phyloP scores from a whole-genome alignment of 1,140 invertebrate genomes.

The Lutraria rhynchaena region DNA sequence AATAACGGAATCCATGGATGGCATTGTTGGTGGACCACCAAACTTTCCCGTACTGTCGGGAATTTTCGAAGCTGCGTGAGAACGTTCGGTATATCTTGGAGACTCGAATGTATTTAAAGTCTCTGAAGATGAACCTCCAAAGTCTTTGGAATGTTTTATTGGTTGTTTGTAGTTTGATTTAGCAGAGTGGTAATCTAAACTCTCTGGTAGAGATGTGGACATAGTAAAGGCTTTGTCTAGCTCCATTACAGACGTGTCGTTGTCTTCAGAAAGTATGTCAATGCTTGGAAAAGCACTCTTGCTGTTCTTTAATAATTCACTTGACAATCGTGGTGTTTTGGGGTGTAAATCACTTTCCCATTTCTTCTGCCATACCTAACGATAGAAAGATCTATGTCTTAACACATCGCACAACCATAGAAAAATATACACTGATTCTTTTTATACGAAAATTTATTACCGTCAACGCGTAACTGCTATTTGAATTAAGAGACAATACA shows the following conservation, averaged over 20 bases:
- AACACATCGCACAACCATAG: too few relatives aligned
- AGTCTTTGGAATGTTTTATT: too few relatives aligned
- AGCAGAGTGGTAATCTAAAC: conserved; percentile 10
- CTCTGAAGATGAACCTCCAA: neutral
- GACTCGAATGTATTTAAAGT: neutral
- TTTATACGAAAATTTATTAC: too few relatives aligned
- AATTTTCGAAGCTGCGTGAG: conserved; percentile 29
- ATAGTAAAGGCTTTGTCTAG: conserved; percentile 43
- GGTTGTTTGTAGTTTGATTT: neutral
- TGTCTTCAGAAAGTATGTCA: neutral
- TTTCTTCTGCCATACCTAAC: conserved; percentile 48
- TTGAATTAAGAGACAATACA: too few relatives aligned
- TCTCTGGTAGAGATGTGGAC: conserved; percentile 44
- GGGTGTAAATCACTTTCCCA: conserved; percentile 17
- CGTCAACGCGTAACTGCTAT: too few relatives aligned
- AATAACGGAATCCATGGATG: neutral
- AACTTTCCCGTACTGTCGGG: conserved; percentile 52
- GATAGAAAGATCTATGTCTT: too few relatives aligned
- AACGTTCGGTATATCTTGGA: conserved; percentile 15
- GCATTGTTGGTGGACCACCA: conserved; percentile 1
- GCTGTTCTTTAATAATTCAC: neutral
- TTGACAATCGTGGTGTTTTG: conserved; percentile 5
- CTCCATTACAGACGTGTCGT: conserved; percentile 6
- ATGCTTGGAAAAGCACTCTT: neutral
- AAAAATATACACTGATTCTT: too few relatives aligned